phyloP scores from a whole-genome alignment of 2,888 invertebrate species.

The Cheilosia variabilis region DNA sequence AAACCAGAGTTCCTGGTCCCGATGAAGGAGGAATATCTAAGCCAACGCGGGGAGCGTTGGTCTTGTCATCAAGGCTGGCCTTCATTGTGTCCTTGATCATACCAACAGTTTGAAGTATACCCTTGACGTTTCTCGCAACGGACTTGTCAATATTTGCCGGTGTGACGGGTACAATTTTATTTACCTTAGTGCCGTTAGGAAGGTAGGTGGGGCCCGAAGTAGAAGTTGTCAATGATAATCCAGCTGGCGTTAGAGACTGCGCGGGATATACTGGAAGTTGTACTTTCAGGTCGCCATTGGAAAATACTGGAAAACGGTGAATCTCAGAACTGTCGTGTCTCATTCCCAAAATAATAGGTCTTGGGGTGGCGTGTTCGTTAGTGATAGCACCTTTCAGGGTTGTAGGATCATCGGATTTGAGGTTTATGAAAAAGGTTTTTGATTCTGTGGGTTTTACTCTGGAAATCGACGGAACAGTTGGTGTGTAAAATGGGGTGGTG shows the following conservation, averaged over 20 bases:
- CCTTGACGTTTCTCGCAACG: slow-evolving; percentile 88
- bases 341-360: slow-evolving; percentile 79
- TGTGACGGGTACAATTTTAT: slow-evolving; percentile 9
- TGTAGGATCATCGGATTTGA: slow-evolving; percentile 60
- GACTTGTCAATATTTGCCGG: slow-evolving; percentile 75
- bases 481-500: slow-evolving; percentile 83
- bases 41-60: slow-evolving; percentile 86
- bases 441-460: slow-evolving; percentile 80
- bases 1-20: slow-evolving; percentile 90
- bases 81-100: slow-evolving; percentile 85
- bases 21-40: slow-evolving; percentile 89
- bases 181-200: slow-evolving; percentile 77
- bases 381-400: slow-evolving; percentile 44
- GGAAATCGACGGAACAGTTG: slow-evolving; percentile 81
- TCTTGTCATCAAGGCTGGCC: slow-evolving; percentile 81
- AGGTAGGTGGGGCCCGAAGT: slow-evolving; percentile 81
- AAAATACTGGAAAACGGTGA: slow-evolving; percentile 56
- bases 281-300: slow-evolving; percentile 72
- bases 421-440: slow-evolving; percentile 78
- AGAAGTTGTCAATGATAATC: slow-evolving; percentile 61
- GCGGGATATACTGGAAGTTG: slow-evolving; percentile 70
- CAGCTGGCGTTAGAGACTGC: slow-evolving; percentile 76
- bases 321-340: slow-evolving; percentile 77
- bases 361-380: slow-evolving; percentile 77
- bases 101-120: slow-evolving; percentile 88